Percentiles rank a stretch among this genome's conserved stretches.
Evolutionary conservation across 2,888 invertebrate species (phyloP).

Genomic region (Thera britannica): DNA sequence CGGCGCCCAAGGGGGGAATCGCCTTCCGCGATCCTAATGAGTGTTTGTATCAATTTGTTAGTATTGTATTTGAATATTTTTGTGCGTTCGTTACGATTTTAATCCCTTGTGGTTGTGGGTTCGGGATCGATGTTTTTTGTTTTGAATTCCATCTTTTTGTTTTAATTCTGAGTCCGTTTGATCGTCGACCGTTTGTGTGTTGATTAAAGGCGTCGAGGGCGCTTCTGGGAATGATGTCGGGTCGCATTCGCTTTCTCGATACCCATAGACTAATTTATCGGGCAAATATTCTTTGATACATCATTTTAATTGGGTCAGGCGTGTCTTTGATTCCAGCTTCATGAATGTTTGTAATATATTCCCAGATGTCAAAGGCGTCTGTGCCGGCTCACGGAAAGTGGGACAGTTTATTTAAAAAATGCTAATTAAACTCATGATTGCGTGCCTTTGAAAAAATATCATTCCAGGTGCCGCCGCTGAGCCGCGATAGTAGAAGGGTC

Average conservation of each 20-base stretch:
- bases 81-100: conserved; percentile 82
- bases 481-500: conserved; percentile 61
- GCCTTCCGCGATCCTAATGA: conserved; percentile 82
- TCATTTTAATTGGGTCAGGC: conserved; percentile 31
- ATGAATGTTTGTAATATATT: conserved; percentile 38
- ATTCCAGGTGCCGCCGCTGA: conserved; percentile 46
- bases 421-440: conserved; percentile 54
- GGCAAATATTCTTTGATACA: conserved; percentile 21
- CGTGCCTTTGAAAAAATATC: conserved; percentile 58
- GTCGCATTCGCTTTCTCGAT: conserved; percentile 10
- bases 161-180: conserved; percentile 66
- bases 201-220: conserved; percentile 73
- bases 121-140: conserved; percentile 77
- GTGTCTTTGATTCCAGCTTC: conserved; percentile 31
- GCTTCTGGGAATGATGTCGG: conserved; percentile 53
- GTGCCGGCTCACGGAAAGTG: conserved; percentile 29
- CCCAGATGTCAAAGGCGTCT: conserved; percentile 36
- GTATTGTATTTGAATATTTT: conserved; percentile 85
- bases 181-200: conserved; percentile 67
- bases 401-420: conserved; percentile 52
- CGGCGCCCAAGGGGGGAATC: conserved; percentile 50
- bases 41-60: conserved; percentile 85
- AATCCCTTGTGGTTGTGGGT: conserved; percentile 77
- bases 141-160: conserved; percentile 67
- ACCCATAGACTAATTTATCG: conserved; percentile 25